Base-by-base conservation (phyloP, 2,797 vertebrate species). In the Anabas testudineus region DNA sequence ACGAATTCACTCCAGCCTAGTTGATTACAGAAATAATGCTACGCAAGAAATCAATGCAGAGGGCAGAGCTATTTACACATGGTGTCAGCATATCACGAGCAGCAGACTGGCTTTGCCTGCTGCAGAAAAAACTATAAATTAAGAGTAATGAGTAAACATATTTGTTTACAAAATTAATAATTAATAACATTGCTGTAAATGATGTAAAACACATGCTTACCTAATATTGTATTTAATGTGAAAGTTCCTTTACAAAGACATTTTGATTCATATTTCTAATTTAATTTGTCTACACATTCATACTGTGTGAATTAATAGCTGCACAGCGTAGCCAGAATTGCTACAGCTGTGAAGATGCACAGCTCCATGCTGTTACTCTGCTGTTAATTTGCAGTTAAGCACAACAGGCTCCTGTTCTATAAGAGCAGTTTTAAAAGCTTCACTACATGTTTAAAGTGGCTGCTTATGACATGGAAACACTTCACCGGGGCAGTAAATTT, bases 391-490 rank as follows among this genome's bases (percentile, higher is more conserved):
- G 24, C 62, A 68, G 47, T 47, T 28, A 76, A 63, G 39, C 42
- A 15, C 67, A 62, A 36, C 62, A 32, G 19, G 28, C 67, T 45
- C 49, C 72, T 48, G 49, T 73, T 78, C 74, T 58, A 72, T 36
- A 56, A 58, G 14, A 71, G 52, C 2, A 1, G 45, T 58, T 81
- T 75, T 46, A 65, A 59, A 63, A 57, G 49, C 39, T 45, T 69
- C 48, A 59, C 63, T 64, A 52, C 71, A 48, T 67, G 59, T 82
- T 79, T 80, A 61, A 81, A 83, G 69, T 67, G 46, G 57, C 70
- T 82, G 73, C 73, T 53, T 46, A 49, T 84, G 79, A 90, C 76
- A 93, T 77, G 62, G 83, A 86, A 86, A 80, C 68, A 77, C 69
- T 75, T 85, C 64, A 72, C 48, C 24, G 7, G 16, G 52, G 80